Evolutionary conservation across 2,113 vertebrate species (phyloP).

Genomic region (Neotoma lepida): DNA sequence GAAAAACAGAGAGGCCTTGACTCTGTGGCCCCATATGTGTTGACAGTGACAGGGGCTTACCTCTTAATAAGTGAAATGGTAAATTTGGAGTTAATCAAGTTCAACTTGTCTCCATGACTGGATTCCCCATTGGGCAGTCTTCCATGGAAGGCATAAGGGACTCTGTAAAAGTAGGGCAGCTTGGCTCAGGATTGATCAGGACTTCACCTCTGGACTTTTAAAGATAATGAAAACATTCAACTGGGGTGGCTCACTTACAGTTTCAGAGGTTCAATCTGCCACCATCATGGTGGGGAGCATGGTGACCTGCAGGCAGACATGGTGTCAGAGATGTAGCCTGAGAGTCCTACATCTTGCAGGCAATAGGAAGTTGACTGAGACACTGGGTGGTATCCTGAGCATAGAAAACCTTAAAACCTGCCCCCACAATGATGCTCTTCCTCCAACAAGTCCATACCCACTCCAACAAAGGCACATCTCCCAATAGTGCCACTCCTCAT

Average conservation of each 20-base stretch:
- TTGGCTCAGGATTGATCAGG: not conserved
- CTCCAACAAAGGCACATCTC: not conserved
- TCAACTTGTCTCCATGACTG: not conserved
- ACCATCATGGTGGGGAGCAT: not conserved
- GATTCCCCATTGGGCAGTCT: not conserved
- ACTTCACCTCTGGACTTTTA: conserved; percentile 21
- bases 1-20: not conserved
- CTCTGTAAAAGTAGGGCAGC: not conserved
- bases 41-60: not conserved
- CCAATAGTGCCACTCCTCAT: not conserved
- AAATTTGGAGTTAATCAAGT: not conserved
- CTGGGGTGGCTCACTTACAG: not conserved
- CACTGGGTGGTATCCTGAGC: not conserved
- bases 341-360: not conserved
- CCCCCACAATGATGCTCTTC: not conserved
- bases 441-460: not conserved
- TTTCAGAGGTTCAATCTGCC: not conserved
- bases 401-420: not conserved
- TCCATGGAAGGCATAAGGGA: not conserved
- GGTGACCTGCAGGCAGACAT: not conserved
- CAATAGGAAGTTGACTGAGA: not conserved
- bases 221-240: conserved; percentile 42
- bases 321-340: not conserved
- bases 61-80: not conserved
- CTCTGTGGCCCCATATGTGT: not conserved